These are phyloP conservation scores for Chascanopsetta lugubris DNA, from an alignment of 2,113 vertebrate genomes.

Conservation along the genomic window DNA sequence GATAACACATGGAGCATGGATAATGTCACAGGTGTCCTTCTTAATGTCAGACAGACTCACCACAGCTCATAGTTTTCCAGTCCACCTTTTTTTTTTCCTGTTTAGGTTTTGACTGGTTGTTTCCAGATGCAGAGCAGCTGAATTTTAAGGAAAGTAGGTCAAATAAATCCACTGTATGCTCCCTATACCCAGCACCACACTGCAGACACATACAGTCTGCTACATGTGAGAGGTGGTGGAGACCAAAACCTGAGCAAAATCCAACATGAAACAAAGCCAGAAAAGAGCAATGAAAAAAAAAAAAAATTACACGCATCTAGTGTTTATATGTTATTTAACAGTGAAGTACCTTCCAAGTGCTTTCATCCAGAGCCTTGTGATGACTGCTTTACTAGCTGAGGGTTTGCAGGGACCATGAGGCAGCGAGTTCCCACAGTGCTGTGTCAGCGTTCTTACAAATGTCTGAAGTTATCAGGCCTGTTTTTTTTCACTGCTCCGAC, in stretches of 20 bases:
- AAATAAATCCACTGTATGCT: background rate
- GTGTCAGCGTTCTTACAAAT: slow-evolving; percentile 27
- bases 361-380: background rate
- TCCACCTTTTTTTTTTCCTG: background rate
- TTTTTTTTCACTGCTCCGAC: slow-evolving; percentile 40
- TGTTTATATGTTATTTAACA: background rate
- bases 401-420: slow-evolving; percentile 14
- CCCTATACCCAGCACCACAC: background rate
- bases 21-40: too few species aligned
- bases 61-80: background rate
- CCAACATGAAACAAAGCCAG: background rate
- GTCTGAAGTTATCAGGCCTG: slow-evolving; percentile 9
- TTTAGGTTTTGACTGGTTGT: background rate
- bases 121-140: background rate
- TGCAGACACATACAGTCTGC: background rate
- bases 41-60: background rate
- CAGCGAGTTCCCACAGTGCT: background rate
- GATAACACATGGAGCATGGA: too few species aligned
- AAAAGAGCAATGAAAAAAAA: background rate
- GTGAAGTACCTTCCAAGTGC: background rate
- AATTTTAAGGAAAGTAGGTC: background rate
- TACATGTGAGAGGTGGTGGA: too few species aligned
- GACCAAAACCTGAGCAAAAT: background rate
- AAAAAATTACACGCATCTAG: background rate
- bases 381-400: slow-evolving; percentile 2